These are phyloP conservation scores for Lepus americanus DNA, from an alignment of 2,113 vertebrate species.

Conservation along the genomic window DNA sequence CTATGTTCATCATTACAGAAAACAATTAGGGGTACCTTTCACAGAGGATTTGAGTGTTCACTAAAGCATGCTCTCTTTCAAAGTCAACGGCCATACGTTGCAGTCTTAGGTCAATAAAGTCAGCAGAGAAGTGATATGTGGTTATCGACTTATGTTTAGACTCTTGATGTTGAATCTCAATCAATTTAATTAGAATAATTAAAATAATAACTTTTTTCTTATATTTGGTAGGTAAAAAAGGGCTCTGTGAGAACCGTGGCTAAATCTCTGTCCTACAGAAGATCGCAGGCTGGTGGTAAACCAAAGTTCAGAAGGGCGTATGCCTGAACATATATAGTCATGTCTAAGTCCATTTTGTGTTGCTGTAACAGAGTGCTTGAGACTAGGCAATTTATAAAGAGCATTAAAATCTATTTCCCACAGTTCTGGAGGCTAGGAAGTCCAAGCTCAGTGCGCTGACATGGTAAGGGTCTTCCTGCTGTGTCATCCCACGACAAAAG, in stretches of 20 bases:
- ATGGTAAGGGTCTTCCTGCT: not conserved
- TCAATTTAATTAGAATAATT: not conserved
- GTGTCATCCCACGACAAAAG: not conserved
- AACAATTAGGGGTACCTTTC: not conserved
- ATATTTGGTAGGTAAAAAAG: not conserved
- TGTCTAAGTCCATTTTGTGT: not conserved
- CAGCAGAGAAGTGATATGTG: not conserved
- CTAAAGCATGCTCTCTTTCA: not conserved
- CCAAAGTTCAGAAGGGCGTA: not conserved
- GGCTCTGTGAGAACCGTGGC: not conserved
- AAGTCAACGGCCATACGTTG: not conserved
- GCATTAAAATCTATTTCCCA: not conserved
- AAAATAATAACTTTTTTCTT: not conserved
- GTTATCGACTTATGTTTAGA: not conserved
- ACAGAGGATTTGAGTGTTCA: not conserved
- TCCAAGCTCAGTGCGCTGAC: not conserved
- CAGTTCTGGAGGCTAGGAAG: not conserved
- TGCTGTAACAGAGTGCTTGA: not conserved
- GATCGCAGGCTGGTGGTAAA: not conserved
- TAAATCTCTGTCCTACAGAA: not conserved
- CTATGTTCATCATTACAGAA: not conserved
- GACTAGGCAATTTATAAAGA: not conserved
- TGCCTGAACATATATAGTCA: fast-evolving
- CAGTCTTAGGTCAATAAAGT: not conserved
- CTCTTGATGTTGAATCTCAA: not conserved